A percentile compares a stretch with the other conserved stretches of the same genome.
Conservation (phyloP, 2,888 invertebrate species). For the Campoplex capitator region DNA sequence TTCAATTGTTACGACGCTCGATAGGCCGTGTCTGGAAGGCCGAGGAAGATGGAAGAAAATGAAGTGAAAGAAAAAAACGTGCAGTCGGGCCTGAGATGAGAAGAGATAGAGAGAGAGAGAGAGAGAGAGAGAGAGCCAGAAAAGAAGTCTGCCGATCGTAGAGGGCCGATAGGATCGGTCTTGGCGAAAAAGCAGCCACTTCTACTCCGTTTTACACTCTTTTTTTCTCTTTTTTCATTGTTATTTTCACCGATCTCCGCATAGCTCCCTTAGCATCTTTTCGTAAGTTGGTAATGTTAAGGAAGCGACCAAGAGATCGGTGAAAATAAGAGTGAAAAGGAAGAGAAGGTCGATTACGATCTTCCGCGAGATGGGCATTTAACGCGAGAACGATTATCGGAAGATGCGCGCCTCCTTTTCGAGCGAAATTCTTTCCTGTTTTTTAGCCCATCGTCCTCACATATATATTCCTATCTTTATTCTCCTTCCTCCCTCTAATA, state of each 20-base stretch:
- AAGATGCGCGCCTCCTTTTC: constrained; percentile 41
- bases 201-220: constrained; percentile 35
- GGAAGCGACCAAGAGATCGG: constrained; percentile 30
- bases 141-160: constrained; percentile 47
- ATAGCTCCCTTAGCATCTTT: constrained; percentile 31
- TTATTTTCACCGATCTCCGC: constrained; percentile 31
- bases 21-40: constrained; percentile 71
- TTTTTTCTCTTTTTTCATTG: constrained; percentile 23
- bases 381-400: constrained; percentile 69
- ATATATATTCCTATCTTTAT: constrained; percentile 17
- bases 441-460: constrained; percentile 21
- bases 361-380: constrained; percentile 64
- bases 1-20: constrained; percentile 83
- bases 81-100: constrained; percentile 62
- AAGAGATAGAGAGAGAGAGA: constrained; percentile 19
- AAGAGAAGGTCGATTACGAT: constrained; percentile 59
- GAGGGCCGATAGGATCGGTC: constrained; percentile 63
- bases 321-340: constrained; percentile 28
- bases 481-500: constrained; percentile 17
- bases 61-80: constrained; percentile 33
- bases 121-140: constrained; percentile 5
- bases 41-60: constrained; percentile 50
- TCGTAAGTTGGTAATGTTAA: background rate
- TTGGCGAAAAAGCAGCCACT: constrained; percentile 54
- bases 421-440: constrained; percentile 60